These are phyloP conservation scores for Chloroceryle amazona DNA, from an alignment of 2,797 vertebrate genomes.

Conservation along the genomic window DNA sequence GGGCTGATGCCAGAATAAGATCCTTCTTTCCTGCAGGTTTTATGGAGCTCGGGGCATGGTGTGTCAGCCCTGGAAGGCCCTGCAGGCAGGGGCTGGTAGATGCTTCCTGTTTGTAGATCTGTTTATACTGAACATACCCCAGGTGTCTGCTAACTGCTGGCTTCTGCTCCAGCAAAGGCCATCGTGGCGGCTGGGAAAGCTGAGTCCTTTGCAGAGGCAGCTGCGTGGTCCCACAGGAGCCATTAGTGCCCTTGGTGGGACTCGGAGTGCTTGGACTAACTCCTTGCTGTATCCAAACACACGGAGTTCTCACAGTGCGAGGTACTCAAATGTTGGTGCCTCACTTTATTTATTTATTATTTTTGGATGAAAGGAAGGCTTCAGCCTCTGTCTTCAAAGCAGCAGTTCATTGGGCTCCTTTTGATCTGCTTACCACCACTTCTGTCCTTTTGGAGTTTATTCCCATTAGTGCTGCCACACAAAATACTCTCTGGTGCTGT, in stretches of 20 bases:
- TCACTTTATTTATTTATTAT: not conserved
- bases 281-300: not conserved
- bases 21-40: not conserved
- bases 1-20: not conserved
- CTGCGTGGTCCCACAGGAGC: not conserved
- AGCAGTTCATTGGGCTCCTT: not conserved
- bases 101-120: not conserved
- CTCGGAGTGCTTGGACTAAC: not conserved
- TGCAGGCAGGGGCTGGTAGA: not conserved
- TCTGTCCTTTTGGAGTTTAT: not conserved
- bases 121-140: not conserved
- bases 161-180: not conserved
- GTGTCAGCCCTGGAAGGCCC: not conserved
- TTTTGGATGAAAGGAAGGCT: not conserved
- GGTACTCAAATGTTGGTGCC: not conserved
- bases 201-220: not conserved
- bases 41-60: accelerated
- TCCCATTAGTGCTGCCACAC: accelerated
- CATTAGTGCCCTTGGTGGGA: not conserved
- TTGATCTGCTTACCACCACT: not conserved
- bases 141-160: not conserved
- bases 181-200: not conserved
- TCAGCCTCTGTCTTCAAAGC: not conserved
- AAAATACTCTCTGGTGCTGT: not conserved
- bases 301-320: not conserved